phyloP scores from a whole-genome alignment of 2,113 vertebrate species.

The Charadrius vociferus region DNA sequence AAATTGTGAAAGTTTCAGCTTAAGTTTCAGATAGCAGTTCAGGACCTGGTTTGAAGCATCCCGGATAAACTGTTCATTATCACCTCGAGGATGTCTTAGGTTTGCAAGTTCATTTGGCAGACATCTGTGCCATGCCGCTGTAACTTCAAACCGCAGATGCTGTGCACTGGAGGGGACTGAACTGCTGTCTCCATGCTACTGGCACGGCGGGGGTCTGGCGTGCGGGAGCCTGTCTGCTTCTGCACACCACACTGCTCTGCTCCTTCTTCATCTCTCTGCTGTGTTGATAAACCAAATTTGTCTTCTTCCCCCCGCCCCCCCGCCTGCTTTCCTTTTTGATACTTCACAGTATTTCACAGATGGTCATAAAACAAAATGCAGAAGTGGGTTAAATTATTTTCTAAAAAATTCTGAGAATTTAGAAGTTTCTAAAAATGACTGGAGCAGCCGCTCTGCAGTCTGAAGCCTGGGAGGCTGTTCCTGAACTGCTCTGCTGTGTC shows the following conservation, averaged over 20 bases:
- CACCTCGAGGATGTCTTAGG: fast-evolving
- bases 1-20: background rate
- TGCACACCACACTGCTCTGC: background rate
- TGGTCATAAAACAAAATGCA: background rate
- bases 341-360: background rate
- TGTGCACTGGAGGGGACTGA: background rate
- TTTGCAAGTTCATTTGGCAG: background rate
- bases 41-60: background rate
- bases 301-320: fast-evolving
- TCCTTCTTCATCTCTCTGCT: background rate
- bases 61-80: background rate
- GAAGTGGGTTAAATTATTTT: background rate
- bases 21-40: background rate
- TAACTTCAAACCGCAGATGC: background rate
- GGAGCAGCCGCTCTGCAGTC: background rate
- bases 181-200: background rate
- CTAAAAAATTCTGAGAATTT: background rate
- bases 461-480: background rate
- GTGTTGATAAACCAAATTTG: background rate
- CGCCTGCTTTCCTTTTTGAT: background rate
- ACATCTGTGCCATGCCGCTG: fast-evolving
- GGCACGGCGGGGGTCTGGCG: background rate
- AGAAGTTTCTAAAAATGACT: background rate
- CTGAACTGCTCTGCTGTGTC: background rate
- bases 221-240: background rate